phyloP scores from a whole-genome alignment of 1,140 invertebrate genomes.

The Lepidurus apus region DNA sequence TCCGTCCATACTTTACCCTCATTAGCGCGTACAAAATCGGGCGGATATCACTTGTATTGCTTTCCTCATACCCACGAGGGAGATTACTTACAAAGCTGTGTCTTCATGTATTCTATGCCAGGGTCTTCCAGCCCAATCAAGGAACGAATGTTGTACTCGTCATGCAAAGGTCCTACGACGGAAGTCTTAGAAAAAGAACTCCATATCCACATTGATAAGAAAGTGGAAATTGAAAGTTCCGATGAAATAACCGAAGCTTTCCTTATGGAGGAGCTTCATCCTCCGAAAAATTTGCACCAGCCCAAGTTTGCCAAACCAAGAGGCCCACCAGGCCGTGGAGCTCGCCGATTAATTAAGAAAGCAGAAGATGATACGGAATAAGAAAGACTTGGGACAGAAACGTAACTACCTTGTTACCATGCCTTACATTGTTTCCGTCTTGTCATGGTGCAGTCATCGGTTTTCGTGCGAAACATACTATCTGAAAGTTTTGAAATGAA shows the following conservation, averaged over 20 bases:
- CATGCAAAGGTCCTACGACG: constrained; percentile 83
- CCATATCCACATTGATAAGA: constrained; percentile 72
- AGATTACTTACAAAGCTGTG: constrained; percentile 74
- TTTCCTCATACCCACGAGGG: constrained; percentile 90
- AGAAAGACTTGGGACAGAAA: neutral
- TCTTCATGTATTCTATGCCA: constrained; percentile 97
- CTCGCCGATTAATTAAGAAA: constrained; percentile 74
- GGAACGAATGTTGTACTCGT: constrained; percentile 96
- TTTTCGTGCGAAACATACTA: neutral
- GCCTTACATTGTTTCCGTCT: neutral
- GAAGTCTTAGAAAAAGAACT: constrained; percentile 62
- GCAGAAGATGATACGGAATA: neutral
- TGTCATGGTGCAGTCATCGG: neutral
- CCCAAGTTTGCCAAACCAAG: constrained; percentile 93
- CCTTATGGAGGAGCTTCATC: constrained; percentile 89
- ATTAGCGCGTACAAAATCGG: constrained; percentile 73
- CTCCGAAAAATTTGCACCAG: constrained; percentile 79
- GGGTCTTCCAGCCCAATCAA: constrained; percentile 89
- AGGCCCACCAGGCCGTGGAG: constrained; percentile 83
- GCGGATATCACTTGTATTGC: constrained; percentile 85
- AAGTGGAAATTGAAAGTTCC: constrained; percentile 88
- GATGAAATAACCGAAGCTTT: constrained; percentile 82
- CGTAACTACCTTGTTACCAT: neutral
- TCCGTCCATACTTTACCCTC: constrained; percentile 59
- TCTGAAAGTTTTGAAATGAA: neutral